Base-by-base conservation (phyloP, 2,888 invertebrate species). In the Eudemis profundana region DNA sequence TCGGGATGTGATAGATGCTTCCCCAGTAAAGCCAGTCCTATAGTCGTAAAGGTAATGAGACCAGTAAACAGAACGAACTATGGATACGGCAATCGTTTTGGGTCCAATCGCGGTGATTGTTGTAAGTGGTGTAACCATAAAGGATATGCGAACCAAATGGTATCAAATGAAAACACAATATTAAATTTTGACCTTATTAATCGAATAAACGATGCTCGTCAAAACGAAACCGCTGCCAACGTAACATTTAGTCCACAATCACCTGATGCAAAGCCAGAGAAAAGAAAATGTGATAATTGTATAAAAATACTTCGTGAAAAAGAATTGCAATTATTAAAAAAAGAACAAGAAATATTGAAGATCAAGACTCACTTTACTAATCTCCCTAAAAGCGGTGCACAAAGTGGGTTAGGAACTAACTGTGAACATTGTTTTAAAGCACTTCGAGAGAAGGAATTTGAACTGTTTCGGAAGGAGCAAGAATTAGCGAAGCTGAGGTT, bases 331-430 rank as follows among this genome's bases (percentile, higher is more conserved):
- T 44, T 56, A 44, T 44, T 56, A 17, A 56, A 44, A 8, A 56
- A 56, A 56, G 56, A 56, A 40, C 56, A 56, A 56, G 56, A 56
- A 44, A 56, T 56, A 29, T 56, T 56, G 27, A 56, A 56, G 29
- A 56, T 56, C n/a, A 56, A 56, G 42, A 56, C 56, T 8, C 56
- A 56, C 29, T 56, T 56, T 14, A 56, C 56, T 29, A 56, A 42
- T 3, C 17, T 44, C n/a, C 27, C 27, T 1, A 56, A 56, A 17
- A 14, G n/a, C 1, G 44, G 29, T 19, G 29, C 7, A 8, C 27
- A 56, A 56, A 19, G 19, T 29, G 56, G 56, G n/a, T 27, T 56
- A 4, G 56, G 56, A 19, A 29, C 56, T n/a, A 56, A 56, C 17
- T 56, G 56, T 44, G 56, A 56, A 17, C 56, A 56, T 8, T 56